These are phyloP conservation scores for Zootermopsis nevadensis DNA, from an alignment of 2,888 invertebrate genomes.

Conservation along the genomic window DNA sequence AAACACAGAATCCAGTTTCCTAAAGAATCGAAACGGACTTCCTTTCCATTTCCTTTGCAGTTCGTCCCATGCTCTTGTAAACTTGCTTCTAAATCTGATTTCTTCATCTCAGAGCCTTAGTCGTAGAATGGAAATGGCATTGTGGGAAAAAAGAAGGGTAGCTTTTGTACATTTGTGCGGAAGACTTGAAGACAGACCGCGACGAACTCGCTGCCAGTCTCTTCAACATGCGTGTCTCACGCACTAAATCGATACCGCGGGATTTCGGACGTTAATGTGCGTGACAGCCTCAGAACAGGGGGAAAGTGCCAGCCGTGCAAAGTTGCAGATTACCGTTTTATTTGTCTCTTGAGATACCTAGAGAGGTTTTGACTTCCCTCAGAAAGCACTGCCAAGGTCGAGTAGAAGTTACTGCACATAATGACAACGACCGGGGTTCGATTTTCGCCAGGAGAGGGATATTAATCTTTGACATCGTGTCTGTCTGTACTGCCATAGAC, in stretches of 20 bases:
- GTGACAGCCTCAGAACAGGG: background rate
- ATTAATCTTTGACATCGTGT: too few species aligned
- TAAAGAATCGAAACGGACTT: too few species aligned
- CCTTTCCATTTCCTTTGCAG: too few species aligned
- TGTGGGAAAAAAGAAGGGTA: background rate
- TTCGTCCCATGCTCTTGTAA: too few species aligned
- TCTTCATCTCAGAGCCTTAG: background rate
- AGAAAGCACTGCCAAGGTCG: background rate
- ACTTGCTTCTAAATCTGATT: background rate
- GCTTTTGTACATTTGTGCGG: background rate
- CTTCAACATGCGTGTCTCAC: conserved; percentile 8
- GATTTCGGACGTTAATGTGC: background rate
- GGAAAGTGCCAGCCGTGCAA: too few species aligned
- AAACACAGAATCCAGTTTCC: too few species aligned
- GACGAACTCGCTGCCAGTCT: conserved; percentile 2
- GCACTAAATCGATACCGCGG: background rate
- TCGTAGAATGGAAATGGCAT: background rate
- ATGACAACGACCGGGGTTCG: too few species aligned
- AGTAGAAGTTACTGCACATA: too few species aligned
- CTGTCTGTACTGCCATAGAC: too few species aligned
- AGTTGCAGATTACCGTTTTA: too few species aligned
- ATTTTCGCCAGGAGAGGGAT: too few species aligned
- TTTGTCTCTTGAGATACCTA: background rate
- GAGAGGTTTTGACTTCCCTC: too few species aligned
- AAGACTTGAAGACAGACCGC: conserved; percentile 2